Evolutionary conservation across 2,797 vertebrate species (phyloP), one percentile per base, ranked within the genome.

Genomic region (Sebastes nivosus): DNA sequence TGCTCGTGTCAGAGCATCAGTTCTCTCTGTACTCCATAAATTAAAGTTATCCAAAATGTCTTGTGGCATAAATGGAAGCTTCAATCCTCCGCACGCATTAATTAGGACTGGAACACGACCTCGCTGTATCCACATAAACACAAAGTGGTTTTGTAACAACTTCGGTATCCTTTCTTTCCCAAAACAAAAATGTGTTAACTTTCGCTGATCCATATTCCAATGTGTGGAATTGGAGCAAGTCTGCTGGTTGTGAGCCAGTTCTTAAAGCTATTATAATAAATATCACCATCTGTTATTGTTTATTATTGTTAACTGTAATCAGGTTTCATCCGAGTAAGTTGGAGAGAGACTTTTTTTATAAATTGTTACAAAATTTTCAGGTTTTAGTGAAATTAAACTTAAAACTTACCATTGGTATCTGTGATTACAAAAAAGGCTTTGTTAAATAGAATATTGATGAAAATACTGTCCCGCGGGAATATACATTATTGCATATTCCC

Each of bases 1-100:
- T 90, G 96, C 90, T 95, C 67, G 84, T 96, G 97, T 97, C 97
- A 97, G 97, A 98, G 97, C 97, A 96, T 97, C 96, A 97, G 97
- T 96, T 98, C 97, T 97, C 97, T 97, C 97, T 97, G 95, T 97
- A 96, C 96, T 97, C 96, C 96, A 96, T 95, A 96, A 97, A 98
- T 98, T 97, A 97, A 97, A 97, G 96, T 97, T 95, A 96, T 96
- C 96, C 95, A 93, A 93, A 95, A 96, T 96, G 96, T 96, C 96
- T 97, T 93, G 96, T 95, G 96, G 94, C 94, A 95, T 94, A 96
- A 96, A 95, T 94, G 94, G 95, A 94, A 96, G 95, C 96, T 95
- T 96, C 96, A 96, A 94, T 96, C 96, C 96, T 96, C 90, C 92
- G 95, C 87, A 94, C 91, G 94, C 94, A 94, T 94, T 67, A 93